Evolutionary conservation across 1,140 invertebrate species (phyloP), one percentile per base, ranked within the genome.

Genomic region (Bombus difficillimus): DNA sequence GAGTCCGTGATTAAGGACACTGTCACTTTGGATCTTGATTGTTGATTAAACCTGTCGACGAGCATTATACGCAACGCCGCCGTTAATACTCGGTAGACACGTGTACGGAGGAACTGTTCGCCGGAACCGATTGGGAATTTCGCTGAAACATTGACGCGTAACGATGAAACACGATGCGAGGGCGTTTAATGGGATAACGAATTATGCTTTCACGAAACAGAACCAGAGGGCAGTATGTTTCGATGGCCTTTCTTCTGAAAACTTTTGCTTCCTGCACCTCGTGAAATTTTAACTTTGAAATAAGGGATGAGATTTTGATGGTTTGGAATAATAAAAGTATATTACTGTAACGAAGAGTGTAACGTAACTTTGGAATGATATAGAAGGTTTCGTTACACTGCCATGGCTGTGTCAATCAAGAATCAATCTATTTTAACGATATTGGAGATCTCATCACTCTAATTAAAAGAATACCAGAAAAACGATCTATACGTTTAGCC

Each of bases 31-130:
- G 62, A 76, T 86, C 80, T 69, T 72, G 81, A 74, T 83, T 83
- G 81, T 86, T 78, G 85, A 86, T 86, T 83, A 86, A 83, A 86
- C 81, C 85, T 72, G 85, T 86, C 85, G 66, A 32, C 72, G 62
- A 28, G 22, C 64, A 86, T 86, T 83, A 86, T 83, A 57, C 74
- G 81, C 68, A 76, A 57, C 80, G 47, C 32, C 72, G 72, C 69
- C 69, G 53, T 69, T 69, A 82, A 75, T 75, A 75, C 64, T 34
- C 43, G 57, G 3, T 53, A 3, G 72, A 62, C 53, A 34, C 62
- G 62, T 41, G 53, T 22, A 68, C 57, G 25, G 57, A 73, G 69
- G 69, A 39, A 32, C 37, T 41, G 68, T 53, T 81, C 68, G 68
- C 39, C 69, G 57, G 41, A 43, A 84, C 75, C 76, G 39, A 81